These are phyloP conservation scores for Germaria angustata DNA, from an alignment of 2,888 invertebrate genomes.

Conservation along the genomic window DNA sequence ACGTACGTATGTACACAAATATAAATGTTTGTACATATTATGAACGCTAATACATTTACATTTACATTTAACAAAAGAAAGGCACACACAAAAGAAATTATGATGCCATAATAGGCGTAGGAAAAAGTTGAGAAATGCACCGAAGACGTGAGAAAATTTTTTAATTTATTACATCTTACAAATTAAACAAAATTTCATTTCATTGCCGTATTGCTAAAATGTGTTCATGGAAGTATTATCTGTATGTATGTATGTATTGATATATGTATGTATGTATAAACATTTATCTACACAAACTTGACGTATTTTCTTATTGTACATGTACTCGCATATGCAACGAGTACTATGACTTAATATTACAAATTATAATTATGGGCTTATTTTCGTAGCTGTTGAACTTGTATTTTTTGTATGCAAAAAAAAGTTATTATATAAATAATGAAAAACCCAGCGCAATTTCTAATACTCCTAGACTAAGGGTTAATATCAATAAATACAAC, in stretches of 20 bases:
- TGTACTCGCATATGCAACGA: background rate
- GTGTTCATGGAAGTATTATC: background rate
- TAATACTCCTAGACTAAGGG: no score
- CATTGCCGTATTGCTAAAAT: conserved; percentile 29
- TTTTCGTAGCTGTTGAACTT: background rate
- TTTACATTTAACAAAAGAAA: conserved; percentile 29
- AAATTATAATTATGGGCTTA: background rate
- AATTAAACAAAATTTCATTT: conserved; percentile 50
- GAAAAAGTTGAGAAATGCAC: conserved; percentile 53
- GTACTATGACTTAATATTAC: background rate
- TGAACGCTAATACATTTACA: no score
- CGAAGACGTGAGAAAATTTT: conserved; percentile 61
- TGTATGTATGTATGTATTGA: no score
- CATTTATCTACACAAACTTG: background rate
- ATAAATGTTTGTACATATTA: background rate
- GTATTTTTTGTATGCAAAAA: no score
- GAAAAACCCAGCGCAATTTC: no score
- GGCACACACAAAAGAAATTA: conserved; percentile 31
- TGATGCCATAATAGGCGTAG: conserved; percentile 60
- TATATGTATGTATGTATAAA: no score
- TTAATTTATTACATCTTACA: conserved; percentile 55
- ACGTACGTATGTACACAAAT: background rate
- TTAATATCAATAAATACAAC: no score
- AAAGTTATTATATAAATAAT: no score
- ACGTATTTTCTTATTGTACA: background rate